phyloP scores from a whole-genome alignment of 2,113 vertebrate genomes.

The Cyrtonyx montezumae region DNA sequence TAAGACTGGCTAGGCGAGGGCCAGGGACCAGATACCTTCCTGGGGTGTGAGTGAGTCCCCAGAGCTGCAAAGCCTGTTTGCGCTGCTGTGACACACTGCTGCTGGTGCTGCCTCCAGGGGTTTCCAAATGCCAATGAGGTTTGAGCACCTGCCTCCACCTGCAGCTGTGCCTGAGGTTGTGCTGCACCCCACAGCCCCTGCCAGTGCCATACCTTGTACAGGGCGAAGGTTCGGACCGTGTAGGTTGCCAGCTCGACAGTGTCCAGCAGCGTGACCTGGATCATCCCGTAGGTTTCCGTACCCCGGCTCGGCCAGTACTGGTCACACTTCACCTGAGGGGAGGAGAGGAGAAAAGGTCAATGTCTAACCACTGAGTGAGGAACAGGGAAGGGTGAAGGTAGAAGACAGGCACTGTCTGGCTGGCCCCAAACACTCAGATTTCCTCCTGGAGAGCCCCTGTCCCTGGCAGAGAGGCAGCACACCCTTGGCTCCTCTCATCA shows the following conservation, averaged over 20 bases:
- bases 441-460: background rate
- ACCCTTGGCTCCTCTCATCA: background rate
- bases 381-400: background rate
- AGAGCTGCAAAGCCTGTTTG: background rate
- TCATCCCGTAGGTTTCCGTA: conserved; percentile 92
- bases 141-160: background rate
- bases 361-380: background rate
- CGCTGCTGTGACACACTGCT: background rate
- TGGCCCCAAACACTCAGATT: background rate
- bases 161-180: background rate
- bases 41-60: background rate
- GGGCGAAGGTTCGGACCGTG: conserved; percentile 89
- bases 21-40: background rate
- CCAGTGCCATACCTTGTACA: conserved; percentile 85
- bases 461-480: background rate
- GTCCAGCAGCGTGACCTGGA: conserved; percentile 93
- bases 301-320: conserved; percentile 96
- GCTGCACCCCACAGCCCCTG: background rate
- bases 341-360: background rate
- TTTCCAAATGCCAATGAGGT: conserved; percentile 26
- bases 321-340: conserved; percentile 91
- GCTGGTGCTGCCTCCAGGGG: background rate
- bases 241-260: conserved; percentile 93
- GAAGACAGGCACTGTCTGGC: background rate
- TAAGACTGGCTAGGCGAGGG: background rate